A percentile compares a stretch with the other conserved stretches of the same genome.
These are phyloP conservation scores for Branchinecta lynchi DNA, from an alignment of 1,140 invertebrate species.

Conservation along the genomic window DNA sequence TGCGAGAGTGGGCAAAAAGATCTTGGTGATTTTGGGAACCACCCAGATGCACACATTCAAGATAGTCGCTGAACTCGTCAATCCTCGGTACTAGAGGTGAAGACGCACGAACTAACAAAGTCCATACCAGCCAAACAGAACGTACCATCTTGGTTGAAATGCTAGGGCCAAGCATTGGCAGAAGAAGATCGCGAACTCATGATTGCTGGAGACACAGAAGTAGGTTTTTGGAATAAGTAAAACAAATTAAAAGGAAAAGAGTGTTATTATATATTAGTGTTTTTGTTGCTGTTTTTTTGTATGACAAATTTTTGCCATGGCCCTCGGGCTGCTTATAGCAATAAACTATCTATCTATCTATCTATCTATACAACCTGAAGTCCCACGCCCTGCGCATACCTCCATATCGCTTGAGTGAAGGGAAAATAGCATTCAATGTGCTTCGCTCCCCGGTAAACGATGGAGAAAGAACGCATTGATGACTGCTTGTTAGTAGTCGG, in stretches of 20 bases:
- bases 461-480: conserved; percentile 4
- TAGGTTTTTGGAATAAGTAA: no score
- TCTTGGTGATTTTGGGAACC: background rate
- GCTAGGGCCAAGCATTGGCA: conserved; percentile 4
- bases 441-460: background rate
- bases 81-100: conserved; percentile 8
- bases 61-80: conserved; percentile 5
- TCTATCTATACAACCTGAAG: background rate
- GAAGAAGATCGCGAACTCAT: conserved; percentile 1
- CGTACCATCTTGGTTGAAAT: background rate
- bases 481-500: conserved; percentile 1
- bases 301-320: no score
- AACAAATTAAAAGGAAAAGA: no score
- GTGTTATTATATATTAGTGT: no score
- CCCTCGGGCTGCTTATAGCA: no score
- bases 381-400: conserved; percentile 3
- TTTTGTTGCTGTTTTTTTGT: no score
- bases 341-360: no score
- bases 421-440: no score
- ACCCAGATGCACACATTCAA: background rate
- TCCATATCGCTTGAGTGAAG: conserved; percentile 9
- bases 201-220: no score
- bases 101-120: background rate
- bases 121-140: conserved; percentile 8
- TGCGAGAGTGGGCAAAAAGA: no score